Evolutionary conservation across 2,888 invertebrate species (phyloP).

Genomic region (Pyrrhosoma nymphula): DNA sequence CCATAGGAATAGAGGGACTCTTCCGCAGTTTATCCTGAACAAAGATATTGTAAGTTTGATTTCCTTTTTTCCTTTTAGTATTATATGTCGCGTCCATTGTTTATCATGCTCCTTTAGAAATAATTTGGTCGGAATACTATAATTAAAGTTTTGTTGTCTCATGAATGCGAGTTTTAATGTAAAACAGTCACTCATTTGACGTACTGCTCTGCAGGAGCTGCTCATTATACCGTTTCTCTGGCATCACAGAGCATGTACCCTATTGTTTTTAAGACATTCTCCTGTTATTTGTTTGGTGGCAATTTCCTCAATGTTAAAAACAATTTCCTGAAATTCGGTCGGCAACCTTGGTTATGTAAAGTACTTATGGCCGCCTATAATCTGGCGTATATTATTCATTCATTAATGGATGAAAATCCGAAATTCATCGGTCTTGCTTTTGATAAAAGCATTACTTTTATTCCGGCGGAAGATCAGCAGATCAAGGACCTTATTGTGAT

Average conservation of each 20-base stretch:
- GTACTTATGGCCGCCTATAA: neutral
- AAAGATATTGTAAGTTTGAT: constrained; percentile 78
- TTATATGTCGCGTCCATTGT: too few species aligned
- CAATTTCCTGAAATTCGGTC: neutral
- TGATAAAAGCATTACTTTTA: neutral
- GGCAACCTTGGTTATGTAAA: neutral
- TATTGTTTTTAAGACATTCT: neutral
- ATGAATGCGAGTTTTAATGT: too few species aligned
- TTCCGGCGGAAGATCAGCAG: neutral
- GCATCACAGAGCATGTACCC: neutral
- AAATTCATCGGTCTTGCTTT: neutral
- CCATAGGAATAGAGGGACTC: constrained; percentile 77
- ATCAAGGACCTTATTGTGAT: neutral
- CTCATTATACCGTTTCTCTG: neutral
- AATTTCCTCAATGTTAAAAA: neutral
- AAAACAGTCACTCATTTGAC: neutral
- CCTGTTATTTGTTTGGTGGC: neutral
- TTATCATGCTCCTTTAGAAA: neutral
- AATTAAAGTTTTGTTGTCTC: too few species aligned
- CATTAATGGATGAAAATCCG: neutral
- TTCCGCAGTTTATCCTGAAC: constrained; percentile 76
- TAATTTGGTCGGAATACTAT: too few species aligned
- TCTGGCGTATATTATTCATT: neutral
- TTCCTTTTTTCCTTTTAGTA: neutral
- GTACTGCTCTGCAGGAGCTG: neutral